Base-by-base conservation (phyloP, 2,888 invertebrate species). In the Agriopis aurantiaria region DNA sequence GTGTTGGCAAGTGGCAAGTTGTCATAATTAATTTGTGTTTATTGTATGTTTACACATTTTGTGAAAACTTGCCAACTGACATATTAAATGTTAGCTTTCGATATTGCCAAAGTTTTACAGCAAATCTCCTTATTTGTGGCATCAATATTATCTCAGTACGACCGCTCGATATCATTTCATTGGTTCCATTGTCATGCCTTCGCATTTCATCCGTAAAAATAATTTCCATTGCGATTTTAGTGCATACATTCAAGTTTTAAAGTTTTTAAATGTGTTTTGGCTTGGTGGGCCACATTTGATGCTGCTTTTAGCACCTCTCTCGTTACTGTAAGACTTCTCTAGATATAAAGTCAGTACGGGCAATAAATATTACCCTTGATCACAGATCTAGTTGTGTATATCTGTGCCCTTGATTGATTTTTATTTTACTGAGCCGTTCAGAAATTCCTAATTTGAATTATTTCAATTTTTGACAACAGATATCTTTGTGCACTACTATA, bases 191-290 rank as follows among this genome's bases (percentile, higher is more conserved):
- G 11, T 33, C 11, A 77, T 78, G 75, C 79, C 77, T 81, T 79
- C 75, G 76, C 79, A 78, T 80, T 81, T 65, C 75, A 64, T 65
- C 74, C 78, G 80, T 82, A 86, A 80, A 85, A 84, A 86, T 88
- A 84, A 79, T 81, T 80, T 78, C 80, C 82, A 85, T 88, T 87
- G 85, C 82, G 72, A 75, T 84, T 86, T 85, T 82, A 85, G 81
- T 85, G 79, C 76, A 79, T 78, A 78, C 81, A 84, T 84, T 85
- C 85, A 84, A 64, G 9, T 86, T 83, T 62, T 46, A 53, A 82
- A 77, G 80, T 84, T 86, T 84, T 86, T 85, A 82, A 83, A 83
- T 80, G 81, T 79, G 72, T 68, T 70, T 72, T 75, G 76, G 79
- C 80, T 78, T 66, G 76, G 78, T 78, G 77, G 74, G 73, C 74